Conservation (phyloP, 2,797 vertebrate genomes). For the Eremophila alpestris region DNA sequence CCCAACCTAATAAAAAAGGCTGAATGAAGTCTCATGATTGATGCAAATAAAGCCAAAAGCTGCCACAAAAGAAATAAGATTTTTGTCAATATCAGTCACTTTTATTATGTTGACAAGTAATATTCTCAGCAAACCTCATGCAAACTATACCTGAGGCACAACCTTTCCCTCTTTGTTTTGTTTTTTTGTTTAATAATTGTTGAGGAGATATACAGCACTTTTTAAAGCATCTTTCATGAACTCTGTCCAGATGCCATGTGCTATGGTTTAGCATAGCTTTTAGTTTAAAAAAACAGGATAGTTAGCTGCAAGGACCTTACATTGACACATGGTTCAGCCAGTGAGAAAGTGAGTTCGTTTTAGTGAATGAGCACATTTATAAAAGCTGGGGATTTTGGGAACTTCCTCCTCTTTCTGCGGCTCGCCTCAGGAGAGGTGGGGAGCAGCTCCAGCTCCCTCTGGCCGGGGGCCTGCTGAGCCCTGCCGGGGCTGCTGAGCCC, state of each 20-base stretch:
- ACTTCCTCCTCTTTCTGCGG: too few relatives aligned
- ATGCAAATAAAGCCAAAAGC: slow-evolving; percentile 40
- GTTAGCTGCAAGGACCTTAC: too few relatives aligned
- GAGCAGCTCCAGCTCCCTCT: too few relatives aligned
- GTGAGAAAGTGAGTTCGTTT: too few relatives aligned
- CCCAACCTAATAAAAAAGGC: background rate
- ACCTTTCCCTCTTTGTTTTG: background rate
- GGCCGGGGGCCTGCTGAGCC: too few relatives aligned
- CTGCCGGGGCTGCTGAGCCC: too few relatives aligned
- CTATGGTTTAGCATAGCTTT: too few relatives aligned
- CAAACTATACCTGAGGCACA: background rate
- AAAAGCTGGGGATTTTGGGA: too few relatives aligned
- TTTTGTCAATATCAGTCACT: background rate
- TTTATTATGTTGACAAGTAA: background rate
- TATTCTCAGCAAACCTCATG: background rate
- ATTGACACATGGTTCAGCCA: too few relatives aligned
- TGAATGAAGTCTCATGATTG: slow-evolving; percentile 10
- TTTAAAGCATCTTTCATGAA: background rate
- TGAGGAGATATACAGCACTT: background rate
- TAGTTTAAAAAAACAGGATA: too few relatives aligned
- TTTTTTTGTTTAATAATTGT: background rate
- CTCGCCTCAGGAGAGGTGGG: too few relatives aligned
- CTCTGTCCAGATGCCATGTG: background rate
- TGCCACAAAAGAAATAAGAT: background rate
- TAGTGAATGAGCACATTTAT: too few relatives aligned